Conservation (phyloP, 2,888 invertebrate species). For the Zelleria hepariella region DNA sequence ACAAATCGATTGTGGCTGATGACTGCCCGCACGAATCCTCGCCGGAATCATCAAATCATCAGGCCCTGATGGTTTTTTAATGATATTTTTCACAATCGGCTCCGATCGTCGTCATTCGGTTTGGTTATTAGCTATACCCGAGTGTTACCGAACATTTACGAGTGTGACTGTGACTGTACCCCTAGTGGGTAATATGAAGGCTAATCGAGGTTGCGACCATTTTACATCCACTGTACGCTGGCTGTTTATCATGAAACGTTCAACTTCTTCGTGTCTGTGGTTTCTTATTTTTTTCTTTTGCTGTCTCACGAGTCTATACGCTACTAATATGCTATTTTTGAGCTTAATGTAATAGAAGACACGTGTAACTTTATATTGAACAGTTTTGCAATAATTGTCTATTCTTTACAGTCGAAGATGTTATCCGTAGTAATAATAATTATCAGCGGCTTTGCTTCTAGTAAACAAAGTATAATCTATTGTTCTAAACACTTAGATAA, state of each 20-base stretch:
- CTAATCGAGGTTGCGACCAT: slow-evolving; percentile 3
- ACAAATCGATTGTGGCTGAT: slow-evolving; percentile 68
- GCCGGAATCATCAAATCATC: slow-evolving; percentile 63
- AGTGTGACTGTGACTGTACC: slow-evolving; percentile 1
- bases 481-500: background rate
- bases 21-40: slow-evolving; percentile 52
- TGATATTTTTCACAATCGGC: slow-evolving; percentile 73
- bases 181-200: background rate
- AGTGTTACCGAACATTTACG: slow-evolving; percentile 7
- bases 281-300: background rate
- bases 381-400: too few species aligned
- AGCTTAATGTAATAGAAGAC: background rate
- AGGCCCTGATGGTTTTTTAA: slow-evolving; percentile 72
- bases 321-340: background rate
- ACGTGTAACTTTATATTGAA: too few species aligned
- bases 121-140: slow-evolving; percentile 27
- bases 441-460: background rate
- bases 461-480: background rate
- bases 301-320: background rate
- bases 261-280: background rate
- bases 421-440: background rate
- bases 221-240: background rate
- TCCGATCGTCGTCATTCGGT: slow-evolving; percentile 64
- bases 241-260: background rate
- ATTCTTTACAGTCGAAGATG: background rate